A percentile compares a stretch with the other conserved stretches of the same genome.
Evolutionary conservation across 2,888 invertebrate species (phyloP).

Genomic region (Pachycephus smyrnensis): DNA sequence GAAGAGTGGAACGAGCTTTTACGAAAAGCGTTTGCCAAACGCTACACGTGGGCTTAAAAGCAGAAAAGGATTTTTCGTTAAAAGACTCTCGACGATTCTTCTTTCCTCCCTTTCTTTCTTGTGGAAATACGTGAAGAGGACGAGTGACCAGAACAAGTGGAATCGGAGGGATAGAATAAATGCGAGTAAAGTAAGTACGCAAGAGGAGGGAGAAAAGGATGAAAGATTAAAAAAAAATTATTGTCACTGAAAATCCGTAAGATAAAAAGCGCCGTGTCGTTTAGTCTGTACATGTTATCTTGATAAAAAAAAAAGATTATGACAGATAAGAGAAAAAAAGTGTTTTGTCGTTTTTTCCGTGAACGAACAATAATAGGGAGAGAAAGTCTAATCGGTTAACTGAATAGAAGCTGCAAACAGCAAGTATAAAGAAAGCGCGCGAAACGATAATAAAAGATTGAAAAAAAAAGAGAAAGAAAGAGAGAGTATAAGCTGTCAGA

Average conservation of each 20-base stretch:
- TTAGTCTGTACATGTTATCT: not conserved
- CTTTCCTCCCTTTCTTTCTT: not conserved
- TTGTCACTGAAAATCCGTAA: not conserved
- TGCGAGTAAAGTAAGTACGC: not conserved
- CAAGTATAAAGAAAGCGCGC: constrained; percentile 52
- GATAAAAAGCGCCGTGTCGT: not conserved
- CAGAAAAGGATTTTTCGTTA: not conserved
- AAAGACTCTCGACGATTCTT: not conserved
- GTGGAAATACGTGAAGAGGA: not conserved
- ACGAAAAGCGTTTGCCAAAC: not conserved
- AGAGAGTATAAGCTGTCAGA: not conserved
- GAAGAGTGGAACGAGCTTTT: not conserved
- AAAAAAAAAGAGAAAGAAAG: constrained; percentile 16
- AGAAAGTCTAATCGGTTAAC: too few relatives aligned
- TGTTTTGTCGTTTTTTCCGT: constrained; percentile 2
- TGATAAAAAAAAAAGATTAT: too few relatives aligned
- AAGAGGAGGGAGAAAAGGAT: not conserved
- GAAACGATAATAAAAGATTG: constrained; percentile 46
- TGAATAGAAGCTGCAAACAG: constrained; percentile 53
- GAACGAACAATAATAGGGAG: not conserved
- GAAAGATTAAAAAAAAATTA: constrained; percentile 9
- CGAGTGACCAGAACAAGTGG: not conserved
- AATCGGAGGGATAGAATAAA: not conserved
- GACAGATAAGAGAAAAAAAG: too few relatives aligned
- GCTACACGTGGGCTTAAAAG: not conserved